Base-by-base conservation (phyloP, 2,113 vertebrate genomes). In the Salvelinus fontinalis region DNA sequence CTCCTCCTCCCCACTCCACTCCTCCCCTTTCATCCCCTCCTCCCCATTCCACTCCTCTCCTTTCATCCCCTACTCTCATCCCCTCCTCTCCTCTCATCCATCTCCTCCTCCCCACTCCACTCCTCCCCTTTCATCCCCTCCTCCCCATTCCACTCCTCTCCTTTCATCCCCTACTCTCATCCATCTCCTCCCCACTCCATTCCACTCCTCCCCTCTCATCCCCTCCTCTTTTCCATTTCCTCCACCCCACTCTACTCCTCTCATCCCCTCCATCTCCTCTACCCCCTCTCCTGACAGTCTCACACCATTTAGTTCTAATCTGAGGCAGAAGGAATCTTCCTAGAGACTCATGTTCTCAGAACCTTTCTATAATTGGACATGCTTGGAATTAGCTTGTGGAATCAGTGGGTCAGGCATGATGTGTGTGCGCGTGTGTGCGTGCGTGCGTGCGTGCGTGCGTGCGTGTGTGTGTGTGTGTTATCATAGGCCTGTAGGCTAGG, bases 301-400 rank as follows among this genome's bases (percentile, higher is more conserved):
- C 51, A 44, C 39, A 44, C 49, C 29, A 67, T 67, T 67, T 65
- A 65, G 22, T 13, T 16, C 9, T 44, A 44, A 44, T 44, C 39
- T 44, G 39, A 44, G 39, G 39, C 39, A 44, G 39, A 44, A 67
- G 66, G 16, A 29, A 18, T 34, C 66, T 67, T 34, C 16, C 4
- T 16, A 27, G 44, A 68, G 64, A 76, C 71, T 54, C 54, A 39
- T 76, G 24, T 26, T 59, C 26, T 69, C n/a, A 64, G 48, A 70
- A 67, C 65, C 51, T 77, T 72, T 65, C 57, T 74, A 44, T 73
- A 29, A 77, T 48, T 67, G 34, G 70, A 22, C 65, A 73, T 6
- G 29, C 49, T 77, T 49, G 66, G 66, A 27, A 67, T 67, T 67
- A 67, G 13, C 29, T 62, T 54, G 60, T 68, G 26, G 29, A 66